A percentile compares a stretch with the other conserved stretches of the same genome.
Evolutionary conservation across 1,140 invertebrate genomes (phyloP).

Genomic region (Monochamus saltuarius): DNA sequence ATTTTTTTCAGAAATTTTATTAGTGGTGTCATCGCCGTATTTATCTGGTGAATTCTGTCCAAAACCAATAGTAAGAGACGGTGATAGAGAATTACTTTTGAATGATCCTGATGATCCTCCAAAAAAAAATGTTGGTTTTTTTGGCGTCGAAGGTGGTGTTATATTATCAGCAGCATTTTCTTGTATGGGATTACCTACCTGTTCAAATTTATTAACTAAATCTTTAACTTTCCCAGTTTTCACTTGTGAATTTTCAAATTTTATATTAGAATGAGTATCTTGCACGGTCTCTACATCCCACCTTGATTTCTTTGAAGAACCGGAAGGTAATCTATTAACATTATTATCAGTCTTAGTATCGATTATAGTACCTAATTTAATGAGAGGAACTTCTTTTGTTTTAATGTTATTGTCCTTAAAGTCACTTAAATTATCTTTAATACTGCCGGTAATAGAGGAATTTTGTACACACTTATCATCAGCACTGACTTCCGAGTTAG

Average conservation of each 20-base stretch:
- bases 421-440: slow-evolving; percentile 13
- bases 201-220: slow-evolving; percentile 5
- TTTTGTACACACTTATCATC: background rate
- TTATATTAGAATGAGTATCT: no score
- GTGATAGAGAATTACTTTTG: slow-evolving; percentile 1
- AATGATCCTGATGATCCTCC: slow-evolving; percentile 45
- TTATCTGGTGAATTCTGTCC: slow-evolving; percentile 2
- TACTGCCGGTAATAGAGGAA: slow-evolving; percentile 6
- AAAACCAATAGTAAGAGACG: slow-evolving; percentile 8
- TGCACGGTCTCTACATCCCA: slow-evolving; percentile 55
- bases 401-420: slow-evolving; percentile 7
- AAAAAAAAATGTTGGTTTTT: slow-evolving; percentile 54
- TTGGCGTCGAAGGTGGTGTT: slow-evolving; percentile 31
- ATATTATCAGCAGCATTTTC: background rate
- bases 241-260: background rate
- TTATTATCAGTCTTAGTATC: slow-evolving; percentile 36
- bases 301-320: slow-evolving; percentile 52
- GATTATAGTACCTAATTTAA: slow-evolving; percentile 21
- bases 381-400: slow-evolving; percentile 9
- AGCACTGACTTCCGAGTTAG: background rate
- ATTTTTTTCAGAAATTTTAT: background rate
- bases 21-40: background rate
- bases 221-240: slow-evolving; percentile 6
- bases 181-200: background rate
- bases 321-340: slow-evolving; percentile 6